These are phyloP conservation scores for Luperina testacea DNA, from an alignment of 2,888 invertebrate species.

Conservation along the genomic window DNA sequence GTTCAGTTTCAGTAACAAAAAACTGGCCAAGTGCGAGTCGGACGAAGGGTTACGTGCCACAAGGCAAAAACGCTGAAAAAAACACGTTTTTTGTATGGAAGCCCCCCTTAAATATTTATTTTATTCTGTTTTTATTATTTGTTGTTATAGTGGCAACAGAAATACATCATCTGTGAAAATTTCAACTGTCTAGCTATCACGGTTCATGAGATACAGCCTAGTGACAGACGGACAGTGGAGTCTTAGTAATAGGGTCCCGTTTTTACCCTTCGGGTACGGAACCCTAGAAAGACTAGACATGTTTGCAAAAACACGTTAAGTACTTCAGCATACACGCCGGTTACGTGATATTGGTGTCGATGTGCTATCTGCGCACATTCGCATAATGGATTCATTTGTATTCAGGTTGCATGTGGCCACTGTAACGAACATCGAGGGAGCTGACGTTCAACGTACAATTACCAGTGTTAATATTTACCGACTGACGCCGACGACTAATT, in stretches of 20 bases:
- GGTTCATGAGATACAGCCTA: no score
- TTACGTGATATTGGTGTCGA: constrained; percentile 82
- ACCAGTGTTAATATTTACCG: constrained; percentile 90
- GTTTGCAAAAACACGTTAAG: constrained; percentile 76
- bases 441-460: constrained; percentile 88
- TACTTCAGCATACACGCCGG: constrained; percentile 73
- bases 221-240: no score
- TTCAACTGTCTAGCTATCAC: no score
- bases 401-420: constrained; percentile 86
- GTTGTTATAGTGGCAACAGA: no score
- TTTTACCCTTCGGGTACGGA: no score
- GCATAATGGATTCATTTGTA: constrained; percentile 89
- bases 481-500: constrained; percentile 88
- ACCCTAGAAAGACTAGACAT: constrained; percentile 15
- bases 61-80: background rate
- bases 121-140: no score
- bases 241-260: no score
- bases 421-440: constrained; percentile 88
- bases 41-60: background rate
- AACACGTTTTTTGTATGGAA: no score
- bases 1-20: constrained; percentile 33
- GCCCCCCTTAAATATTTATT: no score
- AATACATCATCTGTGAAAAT: no score
- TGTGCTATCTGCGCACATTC: constrained; percentile 85
- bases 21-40: no score